phyloP scores from a whole-genome alignment of 2,113 vertebrate species.

The Phyllostomus discolor region DNA sequence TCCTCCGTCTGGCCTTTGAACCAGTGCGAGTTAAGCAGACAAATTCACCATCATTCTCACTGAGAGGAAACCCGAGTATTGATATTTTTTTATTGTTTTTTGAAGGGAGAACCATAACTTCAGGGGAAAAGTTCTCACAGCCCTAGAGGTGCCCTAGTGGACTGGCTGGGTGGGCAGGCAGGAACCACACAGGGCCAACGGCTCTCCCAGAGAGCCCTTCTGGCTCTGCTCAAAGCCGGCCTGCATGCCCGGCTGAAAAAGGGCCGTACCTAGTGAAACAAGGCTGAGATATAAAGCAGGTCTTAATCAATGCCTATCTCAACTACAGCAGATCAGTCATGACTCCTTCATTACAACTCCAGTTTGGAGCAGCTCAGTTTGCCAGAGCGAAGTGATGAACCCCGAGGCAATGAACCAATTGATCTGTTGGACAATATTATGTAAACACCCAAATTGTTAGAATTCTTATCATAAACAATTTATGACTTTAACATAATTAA shows the following conservation, averaged over 20 bases:
- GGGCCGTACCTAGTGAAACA: background rate
- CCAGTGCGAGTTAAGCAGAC: background rate
- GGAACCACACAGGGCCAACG: background rate
- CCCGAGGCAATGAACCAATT: background rate
- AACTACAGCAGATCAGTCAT: background rate
- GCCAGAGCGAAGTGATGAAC: background rate
- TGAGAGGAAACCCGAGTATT: background rate
- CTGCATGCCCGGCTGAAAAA: background rate
- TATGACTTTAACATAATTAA: conserved; percentile 17
- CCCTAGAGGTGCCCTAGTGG: background rate
- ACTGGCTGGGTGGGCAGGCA: background rate
- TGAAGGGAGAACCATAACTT: background rate
- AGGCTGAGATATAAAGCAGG: background rate
- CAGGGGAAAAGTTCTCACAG: background rate
- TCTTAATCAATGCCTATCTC: background rate
- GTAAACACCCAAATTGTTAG: background rate
- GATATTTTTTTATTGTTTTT: background rate
- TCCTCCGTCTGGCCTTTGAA: background rate
- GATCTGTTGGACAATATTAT: background rate
- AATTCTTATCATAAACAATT: conserved; percentile 17
- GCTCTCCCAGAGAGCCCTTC: background rate
- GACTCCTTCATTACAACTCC: background rate
- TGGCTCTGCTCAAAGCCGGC: background rate
- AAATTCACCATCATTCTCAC: background rate
- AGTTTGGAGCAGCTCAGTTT: background rate